Evolutionary conservation across 92 coral and sea anemone species (phyloP), one percentile per base, ranked within the genome.

Genomic region (Siderastrea siderea): DNA sequence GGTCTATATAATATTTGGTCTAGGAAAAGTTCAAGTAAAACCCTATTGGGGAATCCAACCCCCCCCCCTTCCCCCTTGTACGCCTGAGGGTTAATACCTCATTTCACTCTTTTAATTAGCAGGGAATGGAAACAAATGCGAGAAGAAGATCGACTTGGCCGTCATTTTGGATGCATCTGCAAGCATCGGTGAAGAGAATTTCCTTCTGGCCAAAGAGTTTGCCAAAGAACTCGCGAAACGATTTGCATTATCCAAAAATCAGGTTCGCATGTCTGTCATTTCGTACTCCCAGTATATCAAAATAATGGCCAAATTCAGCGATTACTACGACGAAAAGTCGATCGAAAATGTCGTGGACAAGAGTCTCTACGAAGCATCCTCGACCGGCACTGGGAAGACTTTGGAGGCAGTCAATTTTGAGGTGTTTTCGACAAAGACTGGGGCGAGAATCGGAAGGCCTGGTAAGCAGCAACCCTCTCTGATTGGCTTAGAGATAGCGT

Each of bases 151-250:
- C 7, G 94, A 91, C 82, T 68, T 91, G 53, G 94, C 89, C 0
- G 50, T 91, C 4, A 43, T 91, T 47, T 43, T 91, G 48, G 94
- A 91, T 69, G 82, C 91, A 2, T 91, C 94, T 8, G 91, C 91
- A 3, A 87, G 91, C 75, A 83, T 91, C 61, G 91, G 91, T 17
- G 83, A 87, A 65, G 71, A 83, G 5, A 87, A 71, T 49, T 91
- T 84, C 70, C 53, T 69, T 13, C 48, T 78, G 44, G 77, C 82
- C 3, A 87, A 91, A 80, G 45, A 63, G 3, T 91, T 91, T 44
- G 86, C 89, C 62, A 87, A 72, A 13, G 51, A 51, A 12, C 71
- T 91, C 5, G 66, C 79, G 2, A 70, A 60, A 4, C 77, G 89
- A 19, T 83, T 91, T 65, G 7, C 43, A 13, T 51, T 83, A 19